Percentiles rank a stretch among this genome's conserved stretches.
phyloP scores from a whole-genome alignment of 2,113 vertebrate species.

The Plecturocebus donacophilus region DNA sequence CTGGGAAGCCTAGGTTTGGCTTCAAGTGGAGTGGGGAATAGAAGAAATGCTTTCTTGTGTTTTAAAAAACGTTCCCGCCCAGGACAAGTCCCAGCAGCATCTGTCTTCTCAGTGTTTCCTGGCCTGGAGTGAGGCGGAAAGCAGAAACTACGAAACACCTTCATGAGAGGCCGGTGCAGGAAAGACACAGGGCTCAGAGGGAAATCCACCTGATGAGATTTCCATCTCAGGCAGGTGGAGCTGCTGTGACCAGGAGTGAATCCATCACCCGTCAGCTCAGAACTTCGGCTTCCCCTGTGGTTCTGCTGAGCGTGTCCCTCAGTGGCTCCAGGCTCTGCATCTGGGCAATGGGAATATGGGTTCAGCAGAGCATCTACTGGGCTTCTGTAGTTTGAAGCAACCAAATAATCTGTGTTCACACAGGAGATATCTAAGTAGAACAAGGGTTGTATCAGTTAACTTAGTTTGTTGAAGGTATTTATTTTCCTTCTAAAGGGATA shows the following conservation, averaged over 20 bases:
- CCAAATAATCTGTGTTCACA: accelerated
- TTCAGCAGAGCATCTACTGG: too few relatives aligned
- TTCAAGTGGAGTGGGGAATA: neutral
- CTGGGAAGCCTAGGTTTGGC: neutral
- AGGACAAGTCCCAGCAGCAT: neutral
- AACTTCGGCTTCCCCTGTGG: neutral
- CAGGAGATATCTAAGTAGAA: too few relatives aligned
- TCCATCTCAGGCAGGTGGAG: neutral
- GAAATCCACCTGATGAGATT: neutral
- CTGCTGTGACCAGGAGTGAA: neutral
- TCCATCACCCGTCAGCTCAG: neutral
- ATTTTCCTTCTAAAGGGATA: neutral
- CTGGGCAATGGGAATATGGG: neutral
- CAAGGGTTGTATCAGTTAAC: neutral
- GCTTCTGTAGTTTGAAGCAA: accelerated
- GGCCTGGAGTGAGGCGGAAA: neutral
- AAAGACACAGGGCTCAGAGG: neutral
- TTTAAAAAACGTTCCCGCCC: neutral
- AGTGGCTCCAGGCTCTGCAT: accelerated
- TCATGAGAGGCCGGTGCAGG: neutral
- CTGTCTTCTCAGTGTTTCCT: neutral
- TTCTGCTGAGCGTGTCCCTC: neutral
- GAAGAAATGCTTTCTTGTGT: neutral
- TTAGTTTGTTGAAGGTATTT: neutral
- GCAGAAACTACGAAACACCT: neutral